Evolutionary conservation across 2,113 vertebrate species (phyloP), one percentile per base, ranked within the genome.

Genomic region (Myrmecophaga tridactyla): DNA sequence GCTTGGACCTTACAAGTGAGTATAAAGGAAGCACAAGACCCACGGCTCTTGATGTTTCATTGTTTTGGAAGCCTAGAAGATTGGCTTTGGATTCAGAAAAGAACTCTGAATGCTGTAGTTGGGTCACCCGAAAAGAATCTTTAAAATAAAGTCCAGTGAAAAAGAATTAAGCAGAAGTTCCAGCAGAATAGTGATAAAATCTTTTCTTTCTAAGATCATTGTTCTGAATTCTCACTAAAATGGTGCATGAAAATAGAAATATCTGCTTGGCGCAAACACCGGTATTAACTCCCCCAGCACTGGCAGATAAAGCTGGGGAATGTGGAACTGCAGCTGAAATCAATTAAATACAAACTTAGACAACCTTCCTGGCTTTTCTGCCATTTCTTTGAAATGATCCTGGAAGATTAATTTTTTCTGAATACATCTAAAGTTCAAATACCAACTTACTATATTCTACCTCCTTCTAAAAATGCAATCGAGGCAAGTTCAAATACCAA

Each of bases 121-220:
- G 69, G 65, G 17, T 80, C 27, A 46, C 46, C 7, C 65, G 20
- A 76, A 93, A 88, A 58, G 1, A 83, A 46, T 46, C 12, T 58
- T 76, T 39, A 20, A 69, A 90, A n/a, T n/a, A 92, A 14, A 86
- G 48, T 41, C 36, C 72, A 87, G 48, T 69, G 72, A 86, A 65
- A 91, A 75, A 91, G n/a, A 95, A 46, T 36, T 60, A 89, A 78
- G 91, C 65, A 84, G 25, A 93, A 92, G 65, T 93, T 81, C 90
- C 93, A 81, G 29, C 2, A 58, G 81, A 84, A 23, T 2, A 41
- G 58, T 21, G 84, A 94, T 94, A 83, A 72, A 89, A 90, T 90
- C 81, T 75, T 94, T 96, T 80, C 80, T 86, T 90, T 70, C 80
- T 85, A 94, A 94, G 60, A 82, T 63, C 84, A 93, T 36, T 96